phyloP scores from a whole-genome alignment of 2,888 invertebrate species.

The Antheraea yamamai region DNA sequence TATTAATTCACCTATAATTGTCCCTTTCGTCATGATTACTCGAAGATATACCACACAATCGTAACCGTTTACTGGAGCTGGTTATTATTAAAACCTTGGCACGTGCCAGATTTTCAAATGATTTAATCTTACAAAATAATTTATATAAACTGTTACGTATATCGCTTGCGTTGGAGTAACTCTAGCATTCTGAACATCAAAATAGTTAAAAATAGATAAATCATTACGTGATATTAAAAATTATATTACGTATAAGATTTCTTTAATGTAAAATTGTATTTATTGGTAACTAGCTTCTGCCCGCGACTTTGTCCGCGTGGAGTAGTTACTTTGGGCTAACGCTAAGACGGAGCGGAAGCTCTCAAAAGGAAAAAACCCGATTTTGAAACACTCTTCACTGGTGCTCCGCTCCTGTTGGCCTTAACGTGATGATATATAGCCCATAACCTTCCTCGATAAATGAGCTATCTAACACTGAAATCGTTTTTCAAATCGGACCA shows the following conservation, averaged over 20 bases:
- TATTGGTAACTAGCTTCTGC: too few relatives aligned
- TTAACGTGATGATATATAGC: not conserved
- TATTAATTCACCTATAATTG: not conserved
- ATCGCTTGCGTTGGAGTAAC: not conserved
- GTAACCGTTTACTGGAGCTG: not conserved
- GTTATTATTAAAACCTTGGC: not conserved
- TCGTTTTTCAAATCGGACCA: too few relatives aligned
- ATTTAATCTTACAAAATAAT: not conserved
- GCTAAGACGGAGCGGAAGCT: too few relatives aligned
- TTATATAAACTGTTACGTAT: not conserved
- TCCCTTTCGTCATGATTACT: not conserved
- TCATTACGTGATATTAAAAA: not conserved
- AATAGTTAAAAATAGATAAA: constrained; percentile 1
- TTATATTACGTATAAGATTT: not conserved
- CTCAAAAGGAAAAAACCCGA: too few relatives aligned
- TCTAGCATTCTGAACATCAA: not conserved
- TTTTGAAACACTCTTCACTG: too few relatives aligned
- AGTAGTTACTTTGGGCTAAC: too few relatives aligned
- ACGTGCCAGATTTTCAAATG: not conserved
- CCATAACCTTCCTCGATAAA: too few relatives aligned
- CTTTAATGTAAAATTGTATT: not conserved
- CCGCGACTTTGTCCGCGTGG: too few relatives aligned
- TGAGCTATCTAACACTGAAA: too few relatives aligned
- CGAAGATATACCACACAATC: not conserved
- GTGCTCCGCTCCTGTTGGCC: too few relatives aligned